phyloP scores from a whole-genome alignment of 2,113 vertebrate species.

The Actenoides lindsayi region DNA sequence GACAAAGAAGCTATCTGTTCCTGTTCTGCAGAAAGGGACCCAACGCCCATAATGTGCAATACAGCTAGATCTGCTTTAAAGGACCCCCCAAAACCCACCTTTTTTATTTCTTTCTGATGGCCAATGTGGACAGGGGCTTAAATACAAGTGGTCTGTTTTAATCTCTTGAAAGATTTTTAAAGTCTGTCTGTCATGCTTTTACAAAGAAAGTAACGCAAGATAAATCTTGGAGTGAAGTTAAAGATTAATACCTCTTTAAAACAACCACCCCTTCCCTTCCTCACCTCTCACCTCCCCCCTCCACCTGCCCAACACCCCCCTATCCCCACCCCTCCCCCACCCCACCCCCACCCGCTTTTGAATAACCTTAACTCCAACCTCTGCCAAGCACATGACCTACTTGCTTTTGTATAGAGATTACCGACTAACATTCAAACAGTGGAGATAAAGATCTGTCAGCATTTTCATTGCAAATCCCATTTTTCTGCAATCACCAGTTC shows the following conservation, averaged over 20 bases:
- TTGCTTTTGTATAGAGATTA: conserved; percentile 36
- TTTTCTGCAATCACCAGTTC: conserved; percentile 5
- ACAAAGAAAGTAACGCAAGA: not conserved
- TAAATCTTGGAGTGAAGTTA: not conserved
- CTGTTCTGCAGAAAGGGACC: not conserved
- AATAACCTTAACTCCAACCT: not conserved
- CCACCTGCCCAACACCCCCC: too few relatives aligned
- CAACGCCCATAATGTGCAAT: not conserved
- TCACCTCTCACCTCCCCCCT: too few relatives aligned
- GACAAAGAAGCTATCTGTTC: conserved; percentile 23
- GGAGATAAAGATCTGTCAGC: conserved; percentile 36
- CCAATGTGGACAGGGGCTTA: not conserved
- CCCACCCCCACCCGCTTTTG: not conserved
- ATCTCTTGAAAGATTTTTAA: not conserved
- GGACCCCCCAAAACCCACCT: not conserved
- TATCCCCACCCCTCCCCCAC: accelerated
- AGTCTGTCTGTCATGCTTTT: not conserved
- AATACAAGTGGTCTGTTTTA: not conserved
- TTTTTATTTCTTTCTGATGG: not conserved
- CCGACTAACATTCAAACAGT: not conserved
- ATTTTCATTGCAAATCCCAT: conserved; percentile 21
- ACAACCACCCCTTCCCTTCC: not conserved
- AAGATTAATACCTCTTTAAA: not conserved
- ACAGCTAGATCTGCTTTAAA: not conserved
- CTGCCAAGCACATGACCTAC: conserved; percentile 1